Conservation (phyloP, 2,797 vertebrate species). For the Adelosebastes latens region DNA sequence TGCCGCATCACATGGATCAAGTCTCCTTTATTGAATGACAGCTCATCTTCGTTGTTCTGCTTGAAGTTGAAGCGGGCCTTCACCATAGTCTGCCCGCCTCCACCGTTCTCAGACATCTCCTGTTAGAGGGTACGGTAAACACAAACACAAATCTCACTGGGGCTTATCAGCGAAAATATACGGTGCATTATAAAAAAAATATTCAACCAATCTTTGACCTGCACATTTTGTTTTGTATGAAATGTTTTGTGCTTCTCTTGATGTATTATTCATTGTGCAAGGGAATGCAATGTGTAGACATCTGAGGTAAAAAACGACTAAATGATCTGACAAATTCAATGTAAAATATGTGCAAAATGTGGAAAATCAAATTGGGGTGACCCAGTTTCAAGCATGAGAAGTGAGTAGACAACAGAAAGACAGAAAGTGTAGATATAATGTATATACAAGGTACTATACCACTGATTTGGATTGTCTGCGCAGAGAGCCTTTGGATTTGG, state of each 20-base stretch:
- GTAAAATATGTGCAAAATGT: neutral
- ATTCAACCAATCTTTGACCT: neutral
- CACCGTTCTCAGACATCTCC: constrained; percentile 98
- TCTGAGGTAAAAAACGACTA: neutral
- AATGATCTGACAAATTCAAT: neutral
- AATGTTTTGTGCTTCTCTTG: neutral
- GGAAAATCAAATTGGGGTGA: neutral
- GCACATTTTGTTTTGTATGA: neutral
- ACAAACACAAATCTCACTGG: neutral
- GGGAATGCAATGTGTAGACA: neutral
- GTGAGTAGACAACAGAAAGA: neutral
- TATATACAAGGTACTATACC: constrained; percentile 76
- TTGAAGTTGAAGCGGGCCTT: constrained; percentile 98
- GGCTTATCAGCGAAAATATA: neutral
- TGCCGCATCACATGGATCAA: constrained; percentile 93
- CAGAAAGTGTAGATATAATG: neutral
- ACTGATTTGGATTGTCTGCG: constrained; percentile 88
- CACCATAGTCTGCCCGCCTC: constrained; percentile 87
- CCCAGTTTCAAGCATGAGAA: neutral
- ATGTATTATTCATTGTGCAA: neutral
- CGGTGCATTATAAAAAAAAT: neutral
- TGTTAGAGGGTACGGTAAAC: constrained; percentile 55
- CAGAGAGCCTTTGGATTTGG: constrained; percentile 81
- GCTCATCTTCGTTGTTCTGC: constrained; percentile 97
- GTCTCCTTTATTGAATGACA: constrained; percentile 96